Evolutionary conservation across 2,888 invertebrate genomes (phyloP), one percentile per base, ranked within the genome.

Genomic region (Antheraea assamensis): DNA sequence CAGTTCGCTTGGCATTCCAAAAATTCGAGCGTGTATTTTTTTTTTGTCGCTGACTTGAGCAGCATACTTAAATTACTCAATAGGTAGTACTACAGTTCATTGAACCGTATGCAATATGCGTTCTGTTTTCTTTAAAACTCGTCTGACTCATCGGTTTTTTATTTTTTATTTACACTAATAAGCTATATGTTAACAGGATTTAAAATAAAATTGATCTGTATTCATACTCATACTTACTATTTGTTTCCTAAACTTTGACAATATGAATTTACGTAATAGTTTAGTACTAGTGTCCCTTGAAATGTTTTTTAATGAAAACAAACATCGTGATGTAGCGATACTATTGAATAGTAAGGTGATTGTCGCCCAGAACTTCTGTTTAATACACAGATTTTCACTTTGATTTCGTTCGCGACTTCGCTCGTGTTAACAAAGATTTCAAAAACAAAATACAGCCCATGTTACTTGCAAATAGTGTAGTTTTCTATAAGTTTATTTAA

Each of bases 21-120:
- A 82, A 79, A 86, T 85, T 83, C 78, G 82, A 76, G 75, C 82
- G 81, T 76, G 80, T 81, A 76, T 75, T 24, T 64, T 64, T 64
- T 64, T 61, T 64, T 64, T 42, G 55, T 73, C 58, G 76, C 72
- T 35, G 74, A 78, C 82, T 78, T 77, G 81, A 71, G 58, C 75
- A 13, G 79, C 76, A 78, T 80, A 81, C 80, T 74, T 75, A 77
- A 79, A 78, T 85, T 81, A 81, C 81, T 78, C 80, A 83, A 82
- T 79, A 75, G 58, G 52, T 66, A 49, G 52, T 66, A 49, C 68
- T 27, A 21, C 76, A 80, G 87, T 81, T 82, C 85, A 73, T 78
- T 78, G 83, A 80, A 70, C 73, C 30, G 83, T 79, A 79, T 80
- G 83, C 79, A 77, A 78, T 76, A 74, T 74, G 77, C 71, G 42